These are phyloP conservation scores for Neelides folsomi DNA, from an alignment of 2,888 invertebrate species.

Conservation along the genomic window DNA sequence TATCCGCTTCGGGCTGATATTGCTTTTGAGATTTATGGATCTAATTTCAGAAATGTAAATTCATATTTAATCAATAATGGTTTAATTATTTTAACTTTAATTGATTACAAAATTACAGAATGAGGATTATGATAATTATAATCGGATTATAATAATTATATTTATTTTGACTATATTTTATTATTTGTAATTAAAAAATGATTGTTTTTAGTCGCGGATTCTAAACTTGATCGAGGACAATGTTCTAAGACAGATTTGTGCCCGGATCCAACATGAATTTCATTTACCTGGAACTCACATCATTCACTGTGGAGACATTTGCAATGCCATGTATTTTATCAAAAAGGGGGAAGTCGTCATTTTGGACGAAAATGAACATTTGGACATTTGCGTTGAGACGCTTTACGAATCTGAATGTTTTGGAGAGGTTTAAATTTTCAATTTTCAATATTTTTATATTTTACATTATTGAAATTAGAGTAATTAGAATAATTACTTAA, in stretches of 20 bases:
- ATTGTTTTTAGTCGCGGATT: conserved; percentile 18
- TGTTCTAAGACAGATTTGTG: conserved; percentile 23
- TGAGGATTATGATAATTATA: background rate
- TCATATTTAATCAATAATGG: background rate
- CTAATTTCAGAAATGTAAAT: conserved; percentile 20
- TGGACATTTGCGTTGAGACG: conserved; percentile 25
- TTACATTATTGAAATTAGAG: no score
- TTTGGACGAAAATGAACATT: conserved; percentile 22
- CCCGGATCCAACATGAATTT: conserved; percentile 22
- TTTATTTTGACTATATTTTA: background rate
- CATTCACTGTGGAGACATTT: conserved; percentile 25
- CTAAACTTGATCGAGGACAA: conserved; percentile 23
- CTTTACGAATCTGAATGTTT: conserved; percentile 29
- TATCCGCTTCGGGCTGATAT: conserved; percentile 26
- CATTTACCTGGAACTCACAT: conserved; percentile 25
- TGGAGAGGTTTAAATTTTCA: conserved; percentile 20
- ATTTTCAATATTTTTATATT: background rate
- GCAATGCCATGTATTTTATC: conserved; percentile 28
- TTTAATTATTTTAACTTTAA: background rate
- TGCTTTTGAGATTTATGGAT: conserved; percentile 25
- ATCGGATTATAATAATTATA: background rate
- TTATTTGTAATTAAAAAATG: background rate
- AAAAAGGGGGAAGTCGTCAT: conserved; percentile 29
- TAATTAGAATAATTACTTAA: background rate
- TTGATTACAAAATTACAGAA: no score